A percentile compares a stretch with the other conserved stretches of the same genome.
These are phyloP conservation scores for Macrostomum lignano DNA, from an alignment of 1,140 invertebrate species.

Conservation along the genomic window DNA sequence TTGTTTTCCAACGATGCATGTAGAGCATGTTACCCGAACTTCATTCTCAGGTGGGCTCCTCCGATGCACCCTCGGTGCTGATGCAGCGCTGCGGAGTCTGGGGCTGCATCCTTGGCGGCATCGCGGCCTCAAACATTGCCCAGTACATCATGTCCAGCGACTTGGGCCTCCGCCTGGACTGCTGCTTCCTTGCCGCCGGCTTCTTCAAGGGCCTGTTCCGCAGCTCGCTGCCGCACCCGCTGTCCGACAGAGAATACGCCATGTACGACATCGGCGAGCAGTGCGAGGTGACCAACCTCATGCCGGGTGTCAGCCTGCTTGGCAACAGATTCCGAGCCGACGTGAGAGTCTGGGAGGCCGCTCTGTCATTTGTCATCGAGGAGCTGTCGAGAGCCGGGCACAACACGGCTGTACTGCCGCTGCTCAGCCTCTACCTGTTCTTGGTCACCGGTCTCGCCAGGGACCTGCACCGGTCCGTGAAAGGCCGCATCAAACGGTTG, in stretches of 20 bases:
- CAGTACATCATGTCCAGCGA: conserved; percentile 23
- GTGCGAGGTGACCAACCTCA: conserved; percentile 19
- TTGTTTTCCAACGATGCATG: no score
- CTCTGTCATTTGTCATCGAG: conserved; percentile 18
- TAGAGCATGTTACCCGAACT: no score
- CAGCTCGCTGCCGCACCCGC: conserved; percentile 20
- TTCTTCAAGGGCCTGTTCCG: no score
- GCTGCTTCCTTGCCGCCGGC: conserved; percentile 20
- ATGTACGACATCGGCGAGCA: conserved; percentile 20
- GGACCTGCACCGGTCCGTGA: no score
- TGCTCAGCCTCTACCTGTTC: no score
- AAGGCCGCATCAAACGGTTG: no score
- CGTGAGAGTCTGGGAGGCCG: conserved; percentile 15
- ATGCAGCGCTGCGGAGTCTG: no score
- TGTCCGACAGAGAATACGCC: conserved; percentile 22
- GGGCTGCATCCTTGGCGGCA: conserved; percentile 19
- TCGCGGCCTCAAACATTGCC: conserved; percentile 23
- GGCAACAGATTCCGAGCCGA: conserved; percentile 16
- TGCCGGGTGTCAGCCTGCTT: conserved; percentile 22
- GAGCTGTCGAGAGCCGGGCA: conserved; percentile 19
- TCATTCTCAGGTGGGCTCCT: no score
- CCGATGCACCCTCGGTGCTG: no score
- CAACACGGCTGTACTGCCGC: conserved; percentile 23
- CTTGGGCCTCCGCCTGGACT: conserved; percentile 16
- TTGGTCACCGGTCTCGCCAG: no score